Evolutionary conservation across 2,888 invertebrate species (phyloP), one percentile per base, ranked within the genome.

Genomic region (Arge pagana): DNA sequence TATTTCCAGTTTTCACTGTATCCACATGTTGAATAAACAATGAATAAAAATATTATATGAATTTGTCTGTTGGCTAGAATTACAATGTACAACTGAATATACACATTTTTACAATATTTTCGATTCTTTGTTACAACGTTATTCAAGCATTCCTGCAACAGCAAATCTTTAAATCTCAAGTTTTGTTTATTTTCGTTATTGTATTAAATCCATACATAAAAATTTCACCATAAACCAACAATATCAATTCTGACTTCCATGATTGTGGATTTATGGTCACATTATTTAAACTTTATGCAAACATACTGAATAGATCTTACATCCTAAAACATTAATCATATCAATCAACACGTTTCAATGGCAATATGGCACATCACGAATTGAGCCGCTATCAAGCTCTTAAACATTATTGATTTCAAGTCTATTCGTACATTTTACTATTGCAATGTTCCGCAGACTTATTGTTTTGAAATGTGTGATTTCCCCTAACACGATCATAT

Each of bases 61-160:
- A 50, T 53, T 41, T 50, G 40, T 49, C 50, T 39, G 26, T 52
- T 37, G 13, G 24, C 21, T 43, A 52, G 13, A 45, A 23, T 45
- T 52, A 52, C 30, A 52, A 48, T 48, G 35, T 48, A 52, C 52
- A 52, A 30, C 39, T 52, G 45, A 52, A 48, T 52, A 33, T 52
- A 52, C 52, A 52, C 52, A 52, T 52, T 52, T 52, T 45, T 48
- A 51, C 51, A 51, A 36, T 36, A 30, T 45, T 30, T 39, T 41
- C n/a, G 10, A 10, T 2, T 2, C 18, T 16, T 35, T 33, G 6
- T 21, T 33, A 41, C 19, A 21, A 15, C n/a, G 41, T 33, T 26
- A 8, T 41, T 42, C 28, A 23, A 51, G 24, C 41, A 45, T 43
- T 43, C 35, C 35, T 35, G 42, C 41, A 41, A 51, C 42, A 42